A percentile compares a stretch with the other conserved stretches of the same genome.
Conservation (phyloP, 1,140 invertebrate species). For the Aphidius ervi region DNA sequence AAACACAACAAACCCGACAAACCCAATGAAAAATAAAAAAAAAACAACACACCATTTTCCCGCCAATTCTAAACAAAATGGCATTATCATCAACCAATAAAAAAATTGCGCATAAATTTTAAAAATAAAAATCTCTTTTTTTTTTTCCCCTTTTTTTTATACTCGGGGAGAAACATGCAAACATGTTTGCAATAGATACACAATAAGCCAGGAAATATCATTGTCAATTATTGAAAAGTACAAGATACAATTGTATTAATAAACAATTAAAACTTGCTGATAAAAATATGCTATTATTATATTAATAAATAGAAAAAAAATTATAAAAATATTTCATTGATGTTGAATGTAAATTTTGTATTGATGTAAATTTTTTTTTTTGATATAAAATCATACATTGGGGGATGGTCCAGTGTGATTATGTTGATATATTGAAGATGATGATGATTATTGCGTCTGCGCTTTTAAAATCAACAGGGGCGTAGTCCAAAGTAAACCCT, state of each 20-base stretch:
- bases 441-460: conserved; percentile 12
- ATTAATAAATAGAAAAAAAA: too few relatives aligned
- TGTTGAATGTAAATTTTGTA: too few relatives aligned
- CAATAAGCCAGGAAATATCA: too few relatives aligned
- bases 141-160: not conserved
- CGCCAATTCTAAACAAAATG: not conserved
- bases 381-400: too few relatives aligned
- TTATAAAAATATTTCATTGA: too few relatives aligned
- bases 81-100: not conserved
- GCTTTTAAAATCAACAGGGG: conserved; percentile 17
- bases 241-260: too few relatives aligned
- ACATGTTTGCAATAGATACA: not conserved
- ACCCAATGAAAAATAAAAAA: not conserved
- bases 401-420: too few relatives aligned
- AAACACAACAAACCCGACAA: conserved; percentile 31
- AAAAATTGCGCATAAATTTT: not conserved
- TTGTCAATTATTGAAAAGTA: too few relatives aligned
- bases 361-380: too few relatives aligned
- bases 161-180: not conserved
- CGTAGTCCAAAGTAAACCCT: conserved; percentile 17
- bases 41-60: not conserved
- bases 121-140: not conserved
- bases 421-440: not conserved
- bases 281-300: too few relatives aligned
- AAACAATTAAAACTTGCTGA: too few relatives aligned